Evolutionary conservation across 2,888 invertebrate genomes (phyloP), one percentile per base, ranked within the genome.

Genomic region (Tyria jacobaeae): DNA sequence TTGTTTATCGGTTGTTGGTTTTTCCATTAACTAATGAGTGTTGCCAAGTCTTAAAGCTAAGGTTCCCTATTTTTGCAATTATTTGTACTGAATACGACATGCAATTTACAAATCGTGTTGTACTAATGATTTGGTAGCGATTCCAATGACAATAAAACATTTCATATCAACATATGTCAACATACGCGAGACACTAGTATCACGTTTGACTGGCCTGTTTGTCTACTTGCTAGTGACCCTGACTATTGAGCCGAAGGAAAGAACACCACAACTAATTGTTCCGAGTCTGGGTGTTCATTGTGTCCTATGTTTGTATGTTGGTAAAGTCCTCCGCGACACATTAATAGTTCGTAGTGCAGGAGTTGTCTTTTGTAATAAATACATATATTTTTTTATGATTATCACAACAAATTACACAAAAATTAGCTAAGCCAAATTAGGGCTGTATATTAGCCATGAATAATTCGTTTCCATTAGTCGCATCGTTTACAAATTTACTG

Each of bases 311-410:
- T n/a, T n/a, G n/a, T n/a, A n/a, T n/a, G n/a, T n/a, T n/a, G n/a
- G n/a, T n/a, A n/a, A n/a, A n/a, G n/a, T n/a, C n/a, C n/a, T n/a
- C n/a, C n/a, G n/a, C n/a, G n/a, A n/a, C n/a, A n/a, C n/a, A n/a
- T n/a, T n/a, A n/a, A n/a, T n/a, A n/a, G n/a, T n/a, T n/a, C n/a
- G n/a, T n/a, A n/a, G n/a, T n/a, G n/a, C n/a, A n/a, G n/a, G n/a
- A n/a, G n/a, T n/a, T n/a, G n/a, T n/a, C n/a, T n/a, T n/a, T n/a
- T n/a, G n/a, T n/a, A n/a, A n/a, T n/a, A n/a, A n/a, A n/a, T n/a
- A n/a, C n/a, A n/a, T n/a, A n/a, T n/a, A n/a, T n/a, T n/a, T n/a
- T 60, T 60, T 47, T 48, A 53, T 48, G 17, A 52, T 34, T 39
- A 34, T 21, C 47, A 31, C 10, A 24, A 27, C 24, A 60, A 49